phyloP scores from a whole-genome alignment of 2,797 vertebrate genomes.

The Lemur catta region DNA sequence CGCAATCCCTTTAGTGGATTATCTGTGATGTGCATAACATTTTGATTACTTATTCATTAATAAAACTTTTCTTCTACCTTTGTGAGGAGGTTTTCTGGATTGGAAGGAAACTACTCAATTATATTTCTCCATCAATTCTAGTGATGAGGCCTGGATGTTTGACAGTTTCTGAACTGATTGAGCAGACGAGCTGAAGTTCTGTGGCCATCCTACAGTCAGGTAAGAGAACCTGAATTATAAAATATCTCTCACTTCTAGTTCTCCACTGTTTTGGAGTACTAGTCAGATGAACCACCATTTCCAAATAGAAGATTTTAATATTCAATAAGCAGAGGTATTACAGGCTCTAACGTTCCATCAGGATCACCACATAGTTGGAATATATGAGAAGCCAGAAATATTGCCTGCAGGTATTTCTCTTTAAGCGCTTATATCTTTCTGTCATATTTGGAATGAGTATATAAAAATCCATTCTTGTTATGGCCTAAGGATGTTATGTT shows the following conservation, averaged over 20 bases:
- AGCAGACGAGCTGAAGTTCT: not conserved
- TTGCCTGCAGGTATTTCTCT: not conserved
- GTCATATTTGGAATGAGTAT: not conserved
- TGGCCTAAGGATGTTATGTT: not conserved
- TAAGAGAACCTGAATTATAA: not conserved
- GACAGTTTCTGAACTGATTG: not conserved
- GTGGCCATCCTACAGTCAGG: not conserved
- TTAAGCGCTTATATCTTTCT: not conserved
- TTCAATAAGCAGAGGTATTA: not conserved
- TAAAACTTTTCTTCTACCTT: not conserved
- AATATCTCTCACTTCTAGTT: not conserved
- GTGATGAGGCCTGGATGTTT: not conserved
- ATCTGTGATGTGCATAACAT: not conserved
- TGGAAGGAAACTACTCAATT: not conserved
- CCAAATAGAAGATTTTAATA: not conserved
- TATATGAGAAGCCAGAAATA: not conserved
- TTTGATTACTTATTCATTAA: not conserved
- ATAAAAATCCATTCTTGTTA: not conserved
- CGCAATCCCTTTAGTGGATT: not conserved
- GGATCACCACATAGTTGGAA: not conserved
- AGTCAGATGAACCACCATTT: not conserved
- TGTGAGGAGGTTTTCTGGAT: not conserved
- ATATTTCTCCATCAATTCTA: not conserved
- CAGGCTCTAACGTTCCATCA: not conserved
- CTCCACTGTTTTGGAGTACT: not conserved